A percentile compares a stretch with the other conserved stretches of the same genome.
Evolutionary conservation across 2,113 vertebrate species (phyloP).

Genomic region (Sus scrofa): DNA sequence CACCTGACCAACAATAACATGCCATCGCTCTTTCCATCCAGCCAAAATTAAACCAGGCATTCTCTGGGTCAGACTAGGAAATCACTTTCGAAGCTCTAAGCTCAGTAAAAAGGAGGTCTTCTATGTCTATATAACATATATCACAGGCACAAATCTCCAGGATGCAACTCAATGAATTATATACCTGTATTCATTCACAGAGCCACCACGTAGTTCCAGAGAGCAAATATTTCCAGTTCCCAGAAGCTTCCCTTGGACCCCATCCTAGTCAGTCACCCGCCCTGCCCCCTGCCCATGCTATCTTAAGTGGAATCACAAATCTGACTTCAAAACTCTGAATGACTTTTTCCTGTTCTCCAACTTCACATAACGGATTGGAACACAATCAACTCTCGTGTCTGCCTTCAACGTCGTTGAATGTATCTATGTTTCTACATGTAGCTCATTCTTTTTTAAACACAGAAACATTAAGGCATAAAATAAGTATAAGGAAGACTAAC

Average conservation of each 20-base stretch:
- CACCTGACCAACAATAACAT: neutral
- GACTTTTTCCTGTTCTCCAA: neutral
- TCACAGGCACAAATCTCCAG: neutral
- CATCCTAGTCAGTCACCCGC: accelerated
- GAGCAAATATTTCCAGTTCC: neutral
- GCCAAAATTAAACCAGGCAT: neutral
- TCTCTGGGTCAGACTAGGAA: accelerated
- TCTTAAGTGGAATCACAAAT: neutral
- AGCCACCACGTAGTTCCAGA: neutral
- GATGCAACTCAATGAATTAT: accelerated
- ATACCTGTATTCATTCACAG: accelerated
- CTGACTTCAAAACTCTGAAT: neutral
- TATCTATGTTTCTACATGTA: accelerated
- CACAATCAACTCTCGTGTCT: accelerated
- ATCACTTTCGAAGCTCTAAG: neutral
- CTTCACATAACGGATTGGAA: accelerated
- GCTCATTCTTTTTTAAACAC: neutral
- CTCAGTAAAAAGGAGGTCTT: neutral
- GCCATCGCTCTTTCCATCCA: no score
- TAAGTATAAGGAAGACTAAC: neutral
- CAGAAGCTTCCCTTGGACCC: neutral
- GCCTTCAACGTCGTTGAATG: neutral
- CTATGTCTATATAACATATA: accelerated
- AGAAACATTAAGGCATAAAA: neutral
- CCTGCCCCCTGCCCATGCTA: no score